These are phyloP conservation scores for Phanerotoma sp. DNA, from an alignment of 2,888 invertebrate genomes.

Conservation along the genomic window DNA sequence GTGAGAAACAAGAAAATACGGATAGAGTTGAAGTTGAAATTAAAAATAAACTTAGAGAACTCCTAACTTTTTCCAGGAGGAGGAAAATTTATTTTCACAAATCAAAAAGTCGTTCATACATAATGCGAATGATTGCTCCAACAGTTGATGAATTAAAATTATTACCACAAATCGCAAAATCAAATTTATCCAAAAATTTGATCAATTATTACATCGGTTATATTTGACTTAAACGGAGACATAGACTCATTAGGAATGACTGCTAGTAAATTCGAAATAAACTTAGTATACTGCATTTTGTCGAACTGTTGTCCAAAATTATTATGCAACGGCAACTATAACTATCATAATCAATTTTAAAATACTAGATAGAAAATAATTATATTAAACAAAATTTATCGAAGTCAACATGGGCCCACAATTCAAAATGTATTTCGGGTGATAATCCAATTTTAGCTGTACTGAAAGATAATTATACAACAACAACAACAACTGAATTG, in stretches of 20 bases:
- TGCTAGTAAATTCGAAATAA: constrained; percentile 70
- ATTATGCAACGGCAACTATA: constrained; percentile 53
- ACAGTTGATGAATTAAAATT: constrained; percentile 21
- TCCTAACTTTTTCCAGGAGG: constrained; percentile 37
- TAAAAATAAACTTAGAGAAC: no score
- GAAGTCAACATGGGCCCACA: constrained; percentile 61
- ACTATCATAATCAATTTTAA: constrained; percentile 48
- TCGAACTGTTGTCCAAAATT: constrained; percentile 72
- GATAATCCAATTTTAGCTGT: constrained; percentile 65
- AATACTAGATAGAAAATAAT: constrained; percentile 41
- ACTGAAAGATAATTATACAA: constrained; percentile 63
- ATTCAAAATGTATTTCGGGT: constrained; percentile 61
- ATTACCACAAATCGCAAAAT: constrained; percentile 20
- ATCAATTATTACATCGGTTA: constrained; percentile 52
- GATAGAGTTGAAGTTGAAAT: no score
- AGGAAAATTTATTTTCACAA: constrained; percentile 40
- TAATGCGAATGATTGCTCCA: constrained; percentile 43
- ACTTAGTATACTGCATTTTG: constrained; percentile 73
- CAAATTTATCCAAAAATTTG: constrained; percentile 34
- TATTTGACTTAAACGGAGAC: constrained; percentile 69
- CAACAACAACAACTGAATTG: constrained; percentile 58
- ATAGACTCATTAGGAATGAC: constrained; percentile 70
- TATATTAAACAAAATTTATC: constrained; percentile 54
- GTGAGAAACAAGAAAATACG: no score
- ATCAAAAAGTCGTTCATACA: constrained; percentile 39